These are phyloP conservation scores for Halichoerus grypus DNA, from an alignment of 2,113 vertebrate species.

Conservation along the genomic window DNA sequence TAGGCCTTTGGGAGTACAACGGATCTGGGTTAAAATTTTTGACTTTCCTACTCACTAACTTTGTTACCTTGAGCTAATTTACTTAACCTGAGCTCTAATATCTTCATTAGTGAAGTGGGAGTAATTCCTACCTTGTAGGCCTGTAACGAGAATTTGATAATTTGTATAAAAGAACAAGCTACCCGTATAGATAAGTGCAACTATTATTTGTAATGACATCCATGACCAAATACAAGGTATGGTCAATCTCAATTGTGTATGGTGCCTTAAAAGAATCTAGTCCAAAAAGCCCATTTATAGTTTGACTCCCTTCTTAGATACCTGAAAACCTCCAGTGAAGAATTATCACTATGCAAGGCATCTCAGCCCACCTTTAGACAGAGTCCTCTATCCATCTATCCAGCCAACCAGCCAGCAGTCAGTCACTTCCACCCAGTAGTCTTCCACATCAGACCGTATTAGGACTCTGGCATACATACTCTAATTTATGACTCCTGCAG, in stretches of 20 bases:
- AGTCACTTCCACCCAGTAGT: background rate
- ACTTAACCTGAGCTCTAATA: background rate
- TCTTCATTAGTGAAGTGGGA: slow-evolving; percentile 18
- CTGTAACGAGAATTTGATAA: background rate
- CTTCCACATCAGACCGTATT: background rate
- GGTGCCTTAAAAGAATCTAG: background rate
- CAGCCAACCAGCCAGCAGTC: background rate
- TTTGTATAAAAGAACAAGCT: slow-evolving; percentile 11
- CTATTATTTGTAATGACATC: background rate
- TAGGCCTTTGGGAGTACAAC: background rate
- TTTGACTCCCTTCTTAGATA: background rate
- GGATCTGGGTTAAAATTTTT: slow-evolving; percentile 1
- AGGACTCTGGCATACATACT: background rate
- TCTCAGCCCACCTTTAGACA: background rate
- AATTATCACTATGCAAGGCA: background rate
- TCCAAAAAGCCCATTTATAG: background rate
- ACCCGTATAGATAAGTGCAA: background rate
- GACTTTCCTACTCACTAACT: background rate
- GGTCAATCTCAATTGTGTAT: background rate
- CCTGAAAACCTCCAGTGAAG: background rate
- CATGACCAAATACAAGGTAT: background rate
- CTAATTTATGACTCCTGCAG: background rate
- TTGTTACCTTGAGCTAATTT: background rate
- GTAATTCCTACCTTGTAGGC: background rate
- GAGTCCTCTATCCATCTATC: background rate